These are phyloP conservation scores for Styela clava DNA, from an alignment of 23 tunicate species.

Conservation along the genomic window DNA sequence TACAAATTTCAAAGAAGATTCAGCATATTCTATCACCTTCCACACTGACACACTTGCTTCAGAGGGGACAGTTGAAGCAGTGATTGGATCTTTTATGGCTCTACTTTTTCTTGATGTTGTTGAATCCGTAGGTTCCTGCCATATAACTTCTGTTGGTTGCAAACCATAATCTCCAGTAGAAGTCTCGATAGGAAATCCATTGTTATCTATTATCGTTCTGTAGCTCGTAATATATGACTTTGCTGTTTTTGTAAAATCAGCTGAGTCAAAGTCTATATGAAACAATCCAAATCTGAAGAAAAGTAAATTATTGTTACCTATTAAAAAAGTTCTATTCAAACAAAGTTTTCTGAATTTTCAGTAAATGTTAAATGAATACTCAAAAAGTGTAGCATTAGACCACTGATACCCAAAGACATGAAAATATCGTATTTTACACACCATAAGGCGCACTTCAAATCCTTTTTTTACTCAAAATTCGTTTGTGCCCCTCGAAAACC, in stretches of 20 bases:
- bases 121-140: conserved; percentile 9
- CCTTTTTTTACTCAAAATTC: too few relatives aligned
- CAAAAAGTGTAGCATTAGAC: too few relatives aligned
- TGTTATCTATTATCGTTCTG: conserved; percentile 29
- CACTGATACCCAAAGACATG: too few relatives aligned
- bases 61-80: conserved; percentile 70
- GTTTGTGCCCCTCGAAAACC: too few relatives aligned
- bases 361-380: too few relatives aligned
- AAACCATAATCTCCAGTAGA: neutral
- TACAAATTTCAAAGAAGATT: too few relatives aligned
- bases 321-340: neutral
- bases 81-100: conserved; percentile 21
- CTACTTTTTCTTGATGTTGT: neutral
- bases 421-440: too few relatives aligned
- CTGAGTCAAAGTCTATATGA: conserved; percentile 39
- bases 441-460: too few relatives aligned
- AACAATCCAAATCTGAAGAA: conserved; percentile 53
- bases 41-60: conserved; percentile 72
- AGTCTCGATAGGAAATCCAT: conserved; percentile 66
- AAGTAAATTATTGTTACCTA: conserved; percentile 1
- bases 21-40: too few relatives aligned
- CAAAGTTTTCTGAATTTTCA: neutral
- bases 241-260: conserved; percentile 26
- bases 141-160: conserved; percentile 5
- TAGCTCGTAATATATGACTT: conserved; percentile 35